A percentile compares a stretch with the other conserved stretches of the same genome.
These are phyloP conservation scores for Ptilorrhoa leucosticta DNA, from an alignment of 2,113 vertebrate genomes.

Conservation along the genomic window DNA sequence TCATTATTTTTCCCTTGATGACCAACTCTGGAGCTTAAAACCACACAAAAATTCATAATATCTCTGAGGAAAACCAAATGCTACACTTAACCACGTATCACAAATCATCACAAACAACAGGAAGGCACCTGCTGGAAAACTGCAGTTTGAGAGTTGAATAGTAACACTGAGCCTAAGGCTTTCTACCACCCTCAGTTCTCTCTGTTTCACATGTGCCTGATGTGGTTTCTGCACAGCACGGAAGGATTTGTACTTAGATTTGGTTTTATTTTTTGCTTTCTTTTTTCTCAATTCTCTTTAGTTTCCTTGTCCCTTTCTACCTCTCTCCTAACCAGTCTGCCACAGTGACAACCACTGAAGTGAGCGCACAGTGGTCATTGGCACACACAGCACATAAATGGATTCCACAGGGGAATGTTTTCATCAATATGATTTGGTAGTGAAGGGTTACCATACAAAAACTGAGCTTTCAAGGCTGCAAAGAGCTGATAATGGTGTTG, in stretches of 20 bases:
- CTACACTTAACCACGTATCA: not conserved
- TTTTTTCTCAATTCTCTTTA: not conserved
- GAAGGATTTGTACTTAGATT: not conserved
- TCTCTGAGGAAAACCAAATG: not conserved
- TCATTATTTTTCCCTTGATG: not conserved
- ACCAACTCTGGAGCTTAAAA: not conserved
- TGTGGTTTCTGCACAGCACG: not conserved
- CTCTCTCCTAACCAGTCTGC: not conserved
- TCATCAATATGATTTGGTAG: not conserved
- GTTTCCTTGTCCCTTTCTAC: not conserved
- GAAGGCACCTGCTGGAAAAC: not conserved
- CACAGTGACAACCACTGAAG: not conserved
- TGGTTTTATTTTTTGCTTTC: not conserved
- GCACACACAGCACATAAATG: not conserved
- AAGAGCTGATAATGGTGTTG: not conserved
- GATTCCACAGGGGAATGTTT: not conserved
- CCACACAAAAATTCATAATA: not conserved
- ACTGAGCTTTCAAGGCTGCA: not conserved
- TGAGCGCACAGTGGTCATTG: rapidly evolving
- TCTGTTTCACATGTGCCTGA: not conserved
- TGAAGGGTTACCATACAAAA: not conserved
- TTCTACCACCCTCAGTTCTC: not conserved
- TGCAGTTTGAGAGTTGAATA: not conserved
- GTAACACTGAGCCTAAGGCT: not conserved
- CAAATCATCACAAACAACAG: not conserved